These are phyloP conservation scores for Sarcophaga caerulescens DNA, from an alignment of 2,888 invertebrate genomes.

Conservation along the genomic window DNA sequence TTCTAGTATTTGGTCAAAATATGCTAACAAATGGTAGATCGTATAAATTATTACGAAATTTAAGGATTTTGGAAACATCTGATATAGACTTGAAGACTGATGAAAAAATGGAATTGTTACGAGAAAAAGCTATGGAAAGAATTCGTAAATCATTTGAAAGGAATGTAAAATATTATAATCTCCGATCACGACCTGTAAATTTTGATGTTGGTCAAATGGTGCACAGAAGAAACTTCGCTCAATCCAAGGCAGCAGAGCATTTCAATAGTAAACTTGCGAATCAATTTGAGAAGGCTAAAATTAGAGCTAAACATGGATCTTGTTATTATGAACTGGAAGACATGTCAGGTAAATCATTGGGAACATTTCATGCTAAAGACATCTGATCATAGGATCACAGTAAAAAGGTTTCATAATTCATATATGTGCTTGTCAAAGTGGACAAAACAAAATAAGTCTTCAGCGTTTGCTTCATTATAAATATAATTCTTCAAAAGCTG, in stretches of 20 bases:
- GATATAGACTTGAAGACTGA: neutral
- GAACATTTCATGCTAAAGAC: conserved; percentile 10
- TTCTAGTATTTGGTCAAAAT: conserved; percentile 33
- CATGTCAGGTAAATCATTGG: conserved; percentile 5
- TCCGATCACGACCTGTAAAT: neutral
- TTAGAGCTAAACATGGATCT: conserved; percentile 15
- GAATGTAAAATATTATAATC: conserved; percentile 15
- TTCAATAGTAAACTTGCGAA: conserved; percentile 6
- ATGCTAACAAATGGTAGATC: conserved; percentile 2
- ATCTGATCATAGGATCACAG: neutral
- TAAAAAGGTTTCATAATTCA: neutral
- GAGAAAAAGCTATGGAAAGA: neutral
- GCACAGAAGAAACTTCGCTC: conserved; percentile 21
- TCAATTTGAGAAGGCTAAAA: conserved; percentile 14
- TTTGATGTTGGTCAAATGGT: conserved; percentile 21
- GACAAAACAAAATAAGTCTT: neutral
- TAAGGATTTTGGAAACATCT: neutral
- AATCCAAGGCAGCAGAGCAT: neutral
- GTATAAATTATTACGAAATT: neutral
- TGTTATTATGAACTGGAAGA: conserved; percentile 8
- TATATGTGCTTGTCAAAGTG: no score
- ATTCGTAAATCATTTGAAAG: neutral
- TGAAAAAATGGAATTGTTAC: neutral
- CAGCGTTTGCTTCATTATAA: conserved; percentile 9
- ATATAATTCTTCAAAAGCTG: conserved; percentile 6